Evolutionary conservation across 2,113 vertebrate species (phyloP).

Genomic region (Pedetes capensis): DNA sequence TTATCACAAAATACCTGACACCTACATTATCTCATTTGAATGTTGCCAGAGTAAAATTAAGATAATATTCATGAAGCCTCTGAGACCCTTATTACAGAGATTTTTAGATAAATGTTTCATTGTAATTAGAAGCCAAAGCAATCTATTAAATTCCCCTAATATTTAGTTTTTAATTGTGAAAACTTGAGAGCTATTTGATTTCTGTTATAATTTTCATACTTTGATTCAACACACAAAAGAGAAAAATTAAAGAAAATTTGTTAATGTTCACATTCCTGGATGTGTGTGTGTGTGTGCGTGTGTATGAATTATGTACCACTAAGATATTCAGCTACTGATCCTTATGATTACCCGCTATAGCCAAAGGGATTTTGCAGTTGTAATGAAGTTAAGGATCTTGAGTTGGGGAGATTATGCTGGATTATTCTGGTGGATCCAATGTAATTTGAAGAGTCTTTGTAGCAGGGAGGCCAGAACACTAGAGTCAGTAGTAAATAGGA

Average conservation of each 20-base stretch:
- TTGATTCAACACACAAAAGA: not conserved
- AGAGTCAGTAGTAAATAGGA: not conserved
- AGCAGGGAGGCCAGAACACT: not conserved
- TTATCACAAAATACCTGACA: slow-evolving; percentile 32
- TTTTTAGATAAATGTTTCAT: slow-evolving; percentile 42
- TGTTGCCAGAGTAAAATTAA: slow-evolving; percentile 58
- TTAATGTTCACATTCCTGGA: not conserved
- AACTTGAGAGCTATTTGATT: slow-evolving; percentile 26
- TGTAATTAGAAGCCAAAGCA: not conserved
- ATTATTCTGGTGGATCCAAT: not conserved
- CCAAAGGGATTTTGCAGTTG: not conserved
- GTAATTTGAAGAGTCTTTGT: not conserved
- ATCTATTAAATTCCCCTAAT: not conserved
- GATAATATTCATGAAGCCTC: slow-evolving; percentile 57
- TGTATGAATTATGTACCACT: not conserved
- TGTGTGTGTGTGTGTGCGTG: not conserved
- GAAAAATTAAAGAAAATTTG: slow-evolving; percentile 1
- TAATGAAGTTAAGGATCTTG: not conserved
- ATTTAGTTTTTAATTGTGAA: slow-evolving; percentile 37
- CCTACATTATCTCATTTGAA: not conserved
- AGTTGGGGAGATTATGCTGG: not conserved
- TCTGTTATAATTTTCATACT: not conserved
- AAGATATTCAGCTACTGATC: not conserved
- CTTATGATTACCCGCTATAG: not conserved
- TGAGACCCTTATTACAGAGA: slow-evolving; percentile 19